Percentiles rank a stretch among this genome's conserved stretches.
Conservation (phyloP, 2,113 vertebrate species). For the Notarius lentiginosus region DNA sequence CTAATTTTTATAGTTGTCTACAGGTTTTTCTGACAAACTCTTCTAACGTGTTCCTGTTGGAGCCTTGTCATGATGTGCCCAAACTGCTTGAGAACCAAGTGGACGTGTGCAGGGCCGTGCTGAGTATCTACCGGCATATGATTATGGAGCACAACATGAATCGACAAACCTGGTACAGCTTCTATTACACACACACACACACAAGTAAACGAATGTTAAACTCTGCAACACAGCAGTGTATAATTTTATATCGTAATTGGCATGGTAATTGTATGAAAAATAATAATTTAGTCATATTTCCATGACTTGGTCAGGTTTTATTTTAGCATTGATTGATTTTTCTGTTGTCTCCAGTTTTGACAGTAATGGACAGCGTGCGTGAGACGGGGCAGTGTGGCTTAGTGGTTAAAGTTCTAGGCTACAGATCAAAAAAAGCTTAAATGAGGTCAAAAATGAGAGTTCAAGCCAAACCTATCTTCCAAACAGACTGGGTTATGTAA, state of each 20-base stretch:
- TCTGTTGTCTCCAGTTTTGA: no score
- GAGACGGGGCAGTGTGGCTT: no score
- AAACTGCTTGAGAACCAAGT: conserved; percentile 91
- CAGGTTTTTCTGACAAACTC: conserved; percentile 98
- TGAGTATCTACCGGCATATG: conserved; percentile 93
- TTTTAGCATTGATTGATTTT: no score
- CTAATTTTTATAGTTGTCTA: conserved; percentile 22
- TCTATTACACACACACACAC: neutral
- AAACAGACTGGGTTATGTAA: no score
- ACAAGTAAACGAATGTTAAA: neutral
- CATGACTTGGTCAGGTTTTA: no score
- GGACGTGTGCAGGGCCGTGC: conserved; percentile 92
- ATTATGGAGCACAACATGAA: conserved; percentile 97
- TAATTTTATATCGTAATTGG: neutral
- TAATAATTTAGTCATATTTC: no score
- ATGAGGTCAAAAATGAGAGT: no score
- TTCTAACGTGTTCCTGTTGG: conserved; percentile 92
- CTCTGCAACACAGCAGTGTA: neutral
- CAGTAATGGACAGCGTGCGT: no score
- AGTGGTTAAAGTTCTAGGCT: no score
- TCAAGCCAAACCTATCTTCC: no score
- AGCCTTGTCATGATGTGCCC: conserved; percentile 89
- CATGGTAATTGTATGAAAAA: neutral
- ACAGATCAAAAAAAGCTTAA: no score
- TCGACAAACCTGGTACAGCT: conserved; percentile 85